These are phyloP conservation scores for Pediacus dermestoides DNA, from an alignment of 2,888 invertebrate species.

Conservation along the genomic window DNA sequence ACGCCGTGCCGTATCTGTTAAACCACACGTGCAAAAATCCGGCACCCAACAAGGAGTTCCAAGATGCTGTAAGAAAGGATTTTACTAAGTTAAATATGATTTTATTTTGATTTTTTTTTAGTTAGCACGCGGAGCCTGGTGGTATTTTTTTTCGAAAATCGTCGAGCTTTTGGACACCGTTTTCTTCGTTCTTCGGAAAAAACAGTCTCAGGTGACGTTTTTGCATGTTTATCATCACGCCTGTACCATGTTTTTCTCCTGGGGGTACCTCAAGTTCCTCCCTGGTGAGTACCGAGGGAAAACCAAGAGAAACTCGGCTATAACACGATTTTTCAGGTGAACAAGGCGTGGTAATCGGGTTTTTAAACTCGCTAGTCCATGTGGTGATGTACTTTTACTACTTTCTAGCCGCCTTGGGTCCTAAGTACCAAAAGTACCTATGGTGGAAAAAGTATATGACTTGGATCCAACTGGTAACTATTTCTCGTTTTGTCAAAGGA, in stretches of 20 bases:
- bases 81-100: slow-evolving; percentile 10
- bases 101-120: slow-evolving; percentile 35
- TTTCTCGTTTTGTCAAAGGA: slow-evolving; percentile 1
- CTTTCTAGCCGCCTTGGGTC: slow-evolving; percentile 82
- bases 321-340: slow-evolving; percentile 62
- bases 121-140: slow-evolving; percentile 68
- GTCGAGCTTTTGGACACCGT: slow-evolving; percentile 76
- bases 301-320: background rate
- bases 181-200: slow-evolving; percentile 88
- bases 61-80: slow-evolving; percentile 31
- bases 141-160: slow-evolving; percentile 76
- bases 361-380: slow-evolving; percentile 87
- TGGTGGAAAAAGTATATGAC: slow-evolving; percentile 97
- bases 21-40: slow-evolving; percentile 37
- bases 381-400: slow-evolving; percentile 92
- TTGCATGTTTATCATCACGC: slow-evolving; percentile 88
- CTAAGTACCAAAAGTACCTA: slow-evolving; percentile 80
- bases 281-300: slow-evolving; percentile 53
- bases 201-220: slow-evolving; percentile 82
- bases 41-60: slow-evolving; percentile 33
- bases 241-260: slow-evolving; percentile 73
- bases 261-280: slow-evolving; percentile 75
- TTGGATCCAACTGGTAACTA: slow-evolving; percentile 71
- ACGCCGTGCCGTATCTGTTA: slow-evolving; percentile 31
- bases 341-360: slow-evolving; percentile 80